Evolutionary conservation across 2,797 vertebrate species (phyloP).

Genomic region (Syngnathus rostellatus): DNA sequence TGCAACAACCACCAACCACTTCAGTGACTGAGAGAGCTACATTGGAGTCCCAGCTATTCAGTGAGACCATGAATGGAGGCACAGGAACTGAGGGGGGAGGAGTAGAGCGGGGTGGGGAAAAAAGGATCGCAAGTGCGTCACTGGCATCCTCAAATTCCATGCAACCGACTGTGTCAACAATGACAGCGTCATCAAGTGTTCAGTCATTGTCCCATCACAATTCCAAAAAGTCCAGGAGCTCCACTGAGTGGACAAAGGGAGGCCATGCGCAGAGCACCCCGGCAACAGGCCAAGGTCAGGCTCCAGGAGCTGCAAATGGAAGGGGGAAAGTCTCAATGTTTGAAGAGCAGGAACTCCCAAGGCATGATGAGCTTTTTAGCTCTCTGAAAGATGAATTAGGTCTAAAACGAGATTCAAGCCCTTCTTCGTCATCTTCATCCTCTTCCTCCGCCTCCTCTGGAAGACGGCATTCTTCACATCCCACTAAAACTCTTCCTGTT

Average conservation of each 20-base stretch:
- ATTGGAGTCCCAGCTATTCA: slow-evolving; percentile 76
- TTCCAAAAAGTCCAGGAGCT: slow-evolving; percentile 74
- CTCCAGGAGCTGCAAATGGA: slow-evolving; percentile 34
- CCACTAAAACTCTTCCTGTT: slow-evolving; percentile 47
- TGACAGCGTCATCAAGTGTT: slow-evolving; percentile 53
- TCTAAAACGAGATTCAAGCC: slow-evolving; percentile 78
- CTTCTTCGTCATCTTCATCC: slow-evolving; percentile 67
- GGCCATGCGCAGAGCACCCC: slow-evolving; percentile 61
- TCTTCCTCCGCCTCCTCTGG: slow-evolving; percentile 61
- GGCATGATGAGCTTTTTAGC: slow-evolving; percentile 80
- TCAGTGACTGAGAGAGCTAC: slow-evolving; percentile 30
- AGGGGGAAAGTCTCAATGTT: slow-evolving; percentile 75
- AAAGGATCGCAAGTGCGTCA: slow-evolving; percentile 38
- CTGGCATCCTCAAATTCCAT: slow-evolving; percentile 66
- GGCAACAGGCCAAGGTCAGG: slow-evolving; percentile 51
- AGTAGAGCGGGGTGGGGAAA: slow-evolving; percentile 33
- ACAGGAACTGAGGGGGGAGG: slow-evolving; percentile 21
- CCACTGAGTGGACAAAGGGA: slow-evolving; percentile 78
- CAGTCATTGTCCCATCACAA: slow-evolving; percentile 64
- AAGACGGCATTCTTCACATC: slow-evolving; percentile 46
- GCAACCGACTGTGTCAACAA: slow-evolving; percentile 70
- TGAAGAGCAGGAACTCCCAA: slow-evolving; percentile 77
- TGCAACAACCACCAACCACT: slow-evolving; percentile 70
- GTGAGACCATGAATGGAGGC: slow-evolving; percentile 72
- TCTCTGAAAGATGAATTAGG: slow-evolving; percentile 77